phyloP scores from a whole-genome alignment of 2,113 vertebrate genomes.

The Lutjanus erythropterus region DNA sequence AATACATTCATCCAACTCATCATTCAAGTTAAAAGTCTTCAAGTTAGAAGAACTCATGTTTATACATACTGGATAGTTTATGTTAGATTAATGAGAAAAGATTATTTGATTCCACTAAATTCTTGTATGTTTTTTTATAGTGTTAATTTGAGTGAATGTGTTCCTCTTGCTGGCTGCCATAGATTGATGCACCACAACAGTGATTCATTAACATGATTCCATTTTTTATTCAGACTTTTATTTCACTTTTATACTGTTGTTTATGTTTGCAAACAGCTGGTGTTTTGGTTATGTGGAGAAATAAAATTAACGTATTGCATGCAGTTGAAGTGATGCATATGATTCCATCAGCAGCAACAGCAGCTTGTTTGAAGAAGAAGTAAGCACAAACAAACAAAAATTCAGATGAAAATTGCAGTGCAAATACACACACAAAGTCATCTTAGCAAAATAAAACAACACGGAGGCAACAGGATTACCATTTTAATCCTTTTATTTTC shows the following conservation, averaged over 20 bases:
- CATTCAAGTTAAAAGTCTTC: no score
- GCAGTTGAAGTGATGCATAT: background rate
- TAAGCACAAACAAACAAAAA: background rate
- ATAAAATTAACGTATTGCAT: background rate
- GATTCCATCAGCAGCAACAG: background rate
- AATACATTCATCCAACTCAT: no score
- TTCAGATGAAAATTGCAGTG: background rate
- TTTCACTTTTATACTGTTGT: background rate
- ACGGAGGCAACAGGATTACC: background rate
- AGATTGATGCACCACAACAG: background rate
- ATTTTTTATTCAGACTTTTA: background rate
- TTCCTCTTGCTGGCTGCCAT: background rate
- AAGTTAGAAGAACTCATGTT: no score
- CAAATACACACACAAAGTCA: background rate
- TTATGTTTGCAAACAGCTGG: background rate
- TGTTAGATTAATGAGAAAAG: no score
- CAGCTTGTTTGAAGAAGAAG: background rate
- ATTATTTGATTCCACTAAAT: no score
- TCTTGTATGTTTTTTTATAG: background rate
- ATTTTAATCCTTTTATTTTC: conserved; percentile 30
- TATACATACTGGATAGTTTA: no score
- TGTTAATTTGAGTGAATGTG: background rate
- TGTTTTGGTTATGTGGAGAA: background rate
- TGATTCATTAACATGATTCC: background rate
- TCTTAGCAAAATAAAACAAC: background rate